A percentile compares a stretch with the other conserved stretches of the same genome.
phyloP scores from a whole-genome alignment of 2,113 vertebrate genomes.

The Xerus inauris region DNA sequence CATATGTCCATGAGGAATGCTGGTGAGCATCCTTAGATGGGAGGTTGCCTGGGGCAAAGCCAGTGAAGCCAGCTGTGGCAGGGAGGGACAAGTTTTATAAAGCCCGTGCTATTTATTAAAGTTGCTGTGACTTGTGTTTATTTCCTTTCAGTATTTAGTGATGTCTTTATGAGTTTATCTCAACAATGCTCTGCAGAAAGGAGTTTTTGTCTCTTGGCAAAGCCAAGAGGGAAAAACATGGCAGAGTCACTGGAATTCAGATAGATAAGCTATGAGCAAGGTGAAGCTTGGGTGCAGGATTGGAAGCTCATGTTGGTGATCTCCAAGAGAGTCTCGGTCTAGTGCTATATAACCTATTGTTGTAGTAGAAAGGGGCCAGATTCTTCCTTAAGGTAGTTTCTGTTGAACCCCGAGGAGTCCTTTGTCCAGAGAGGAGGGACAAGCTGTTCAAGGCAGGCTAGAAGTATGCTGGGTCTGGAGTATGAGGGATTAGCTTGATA shows the following conservation, averaged over 20 bases:
- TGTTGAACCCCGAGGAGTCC: neutral
- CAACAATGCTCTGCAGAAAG: neutral
- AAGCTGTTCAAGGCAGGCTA: neutral
- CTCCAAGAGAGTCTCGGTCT: neutral
- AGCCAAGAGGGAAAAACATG: neutral
- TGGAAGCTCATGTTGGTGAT: neutral
- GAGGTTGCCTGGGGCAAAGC: neutral
- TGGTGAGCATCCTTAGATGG: too few relatives aligned
- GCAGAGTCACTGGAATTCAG: neutral
- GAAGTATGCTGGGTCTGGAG: neutral
- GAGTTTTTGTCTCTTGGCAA: neutral
- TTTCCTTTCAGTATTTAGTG: neutral
- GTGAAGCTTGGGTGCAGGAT: accelerated
- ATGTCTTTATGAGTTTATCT: neutral
- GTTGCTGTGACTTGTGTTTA: neutral
- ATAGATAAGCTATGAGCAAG: neutral
- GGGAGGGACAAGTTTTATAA: neutral
- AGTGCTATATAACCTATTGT: neutral
- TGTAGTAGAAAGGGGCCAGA: accelerated
- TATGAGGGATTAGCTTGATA: accelerated
- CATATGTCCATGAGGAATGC: neutral
- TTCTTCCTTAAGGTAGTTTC: neutral
- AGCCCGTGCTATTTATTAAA: neutral
- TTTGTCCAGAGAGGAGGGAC: neutral
- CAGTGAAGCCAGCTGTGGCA: accelerated